Percentiles rank a stretch among this genome's conserved stretches.
Evolutionary conservation across 1,140 invertebrate species (phyloP).

Genomic region (Brachionus paranguensis): DNA sequence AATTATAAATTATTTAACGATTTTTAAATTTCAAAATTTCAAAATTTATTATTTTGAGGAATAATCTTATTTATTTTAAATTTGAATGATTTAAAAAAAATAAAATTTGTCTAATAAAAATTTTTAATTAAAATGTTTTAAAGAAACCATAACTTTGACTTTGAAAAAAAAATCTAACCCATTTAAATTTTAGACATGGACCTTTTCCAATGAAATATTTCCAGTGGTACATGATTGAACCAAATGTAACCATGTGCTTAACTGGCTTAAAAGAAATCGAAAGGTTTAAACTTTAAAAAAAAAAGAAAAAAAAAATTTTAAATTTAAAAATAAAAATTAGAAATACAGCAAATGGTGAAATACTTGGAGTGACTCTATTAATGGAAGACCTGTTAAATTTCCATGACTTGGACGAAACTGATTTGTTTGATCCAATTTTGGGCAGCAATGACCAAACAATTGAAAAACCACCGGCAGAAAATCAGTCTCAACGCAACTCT

Average conservation of each 20-base stretch:
- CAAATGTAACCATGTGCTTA: conserved; percentile 51
- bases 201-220: conserved; percentile 49
- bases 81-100: too few species aligned
- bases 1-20: too few species aligned
- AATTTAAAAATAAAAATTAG: conserved; percentile 42
- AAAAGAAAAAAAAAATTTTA: background rate
- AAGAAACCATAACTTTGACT: background rate
- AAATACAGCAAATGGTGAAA: conserved; percentile 53
- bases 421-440: background rate
- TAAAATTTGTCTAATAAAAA: too few species aligned
- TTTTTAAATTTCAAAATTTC: too few species aligned
- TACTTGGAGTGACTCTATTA: conserved; percentile 51
- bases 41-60: too few species aligned
- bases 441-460: background rate
- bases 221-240: conserved; percentile 50
- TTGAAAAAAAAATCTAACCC: too few species aligned
- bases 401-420: background rate
- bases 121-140: background rate
- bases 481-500: background rate
- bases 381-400: conserved; percentile 50
- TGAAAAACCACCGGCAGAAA: background rate
- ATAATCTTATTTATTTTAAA: too few species aligned
- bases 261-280: conserved; percentile 53
- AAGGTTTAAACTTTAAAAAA: conserved; percentile 43
- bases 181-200: conserved; percentile 46